Base-by-base conservation (phyloP, 2,888 invertebrate genomes). In the Microctonus brassicae region DNA sequence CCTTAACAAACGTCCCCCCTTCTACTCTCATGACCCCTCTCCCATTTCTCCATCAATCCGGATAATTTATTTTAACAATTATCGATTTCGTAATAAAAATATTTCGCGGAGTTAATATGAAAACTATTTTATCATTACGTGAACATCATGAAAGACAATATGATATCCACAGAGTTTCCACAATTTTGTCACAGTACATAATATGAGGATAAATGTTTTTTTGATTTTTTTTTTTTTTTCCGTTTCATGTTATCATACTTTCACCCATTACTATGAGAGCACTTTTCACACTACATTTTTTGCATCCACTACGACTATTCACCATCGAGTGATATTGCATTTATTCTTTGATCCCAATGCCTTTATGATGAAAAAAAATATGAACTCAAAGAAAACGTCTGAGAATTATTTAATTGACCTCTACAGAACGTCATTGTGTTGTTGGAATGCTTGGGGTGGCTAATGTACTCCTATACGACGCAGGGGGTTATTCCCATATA, bases 321-420 rank as follows among this genome's bases (percentile, higher is more conserved):
- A 47, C 13, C 36, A 26, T 47, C 63, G 47, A 58, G 58, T 26
- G 22, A 63, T 39, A 29, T 36, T 36, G 20, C 33, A 22, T 39
- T 63, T 63, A 47, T 39, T 24, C 63, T 63, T 63, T 63, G 63
- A 63, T 63, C 42, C 47, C 47, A 17, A 63, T 47, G 63, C 47
- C 47, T 63, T 63, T 47, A 3, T 22, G 10, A 24, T 47, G 29
- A 29, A 29, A 47, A 47, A 63, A 47, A 63, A 47, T 2, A 47
- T 26, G 17, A 61, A 26, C 47, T 47, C 63, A 63, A 42, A 42
- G 47, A 63, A 63, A 33, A 22, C n/a, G 24, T 24, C 63, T 42
- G 33, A 58, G 58, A 58, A 58, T 58, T 34, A 58, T 58, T 58
- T 33, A 58, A 58, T 58, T 58, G 58, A 58, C 58, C 58, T 58